A percentile compares a stretch with the other conserved stretches of the same genome.
Conservation (phyloP, 2,113 vertebrate genomes). For the Himantopus leucocephalus region DNA sequence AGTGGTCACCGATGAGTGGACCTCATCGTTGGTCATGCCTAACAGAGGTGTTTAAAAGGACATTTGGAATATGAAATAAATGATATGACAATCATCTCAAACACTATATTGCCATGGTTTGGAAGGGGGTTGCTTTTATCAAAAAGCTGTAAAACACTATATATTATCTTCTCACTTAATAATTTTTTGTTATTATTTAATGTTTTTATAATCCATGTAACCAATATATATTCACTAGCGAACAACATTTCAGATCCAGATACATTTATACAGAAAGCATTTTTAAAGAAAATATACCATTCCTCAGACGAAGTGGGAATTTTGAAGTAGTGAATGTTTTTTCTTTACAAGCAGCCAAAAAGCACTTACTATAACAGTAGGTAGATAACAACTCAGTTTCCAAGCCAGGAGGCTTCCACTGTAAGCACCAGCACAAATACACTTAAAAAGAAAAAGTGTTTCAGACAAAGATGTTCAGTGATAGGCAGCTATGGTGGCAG, state of each 20-base stretch:
- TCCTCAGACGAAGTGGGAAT: not conserved
- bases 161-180: not conserved
- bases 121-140: not conserved
- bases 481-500: not conserved
- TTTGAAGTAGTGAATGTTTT: not conserved
- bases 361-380: not conserved
- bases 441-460: not conserved
- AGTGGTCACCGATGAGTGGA: not conserved
- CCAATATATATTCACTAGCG: not conserved
- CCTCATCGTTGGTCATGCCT: not conserved
- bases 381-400: not conserved
- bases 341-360: not conserved
- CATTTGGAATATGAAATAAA: not conserved
- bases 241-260: not conserved
- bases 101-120: not conserved
- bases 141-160: not conserved
- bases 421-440: not conserved
- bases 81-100: not conserved
- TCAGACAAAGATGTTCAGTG: not conserved
- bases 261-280: not conserved
- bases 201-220: not conserved
- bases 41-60: not conserved
- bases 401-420: not conserved
- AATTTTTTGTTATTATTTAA: not conserved
- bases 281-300: not conserved